A percentile compares a stretch with the other conserved stretches of the same genome.
These are phyloP conservation scores for Habropoda laboriosa DNA, from an alignment of 1,140 invertebrate genomes.

Conservation along the genomic window DNA sequence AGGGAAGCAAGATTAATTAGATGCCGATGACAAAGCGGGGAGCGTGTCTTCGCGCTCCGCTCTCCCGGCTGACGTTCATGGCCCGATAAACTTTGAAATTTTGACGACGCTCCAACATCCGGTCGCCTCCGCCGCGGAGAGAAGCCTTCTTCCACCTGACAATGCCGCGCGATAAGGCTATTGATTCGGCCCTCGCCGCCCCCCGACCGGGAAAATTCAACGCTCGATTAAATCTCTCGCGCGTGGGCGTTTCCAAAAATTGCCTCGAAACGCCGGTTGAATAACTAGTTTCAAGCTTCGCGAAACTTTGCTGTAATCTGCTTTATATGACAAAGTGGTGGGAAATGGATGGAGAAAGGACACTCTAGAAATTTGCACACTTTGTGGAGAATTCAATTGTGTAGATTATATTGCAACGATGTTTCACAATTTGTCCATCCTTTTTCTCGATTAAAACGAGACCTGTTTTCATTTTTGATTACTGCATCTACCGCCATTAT, in stretches of 20 bases:
- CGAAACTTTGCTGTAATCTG: not conserved
- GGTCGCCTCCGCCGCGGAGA: not conserved
- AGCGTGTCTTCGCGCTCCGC: conserved; percentile 34
- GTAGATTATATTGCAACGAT: no score
- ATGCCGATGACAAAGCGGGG: conserved; percentile 50
- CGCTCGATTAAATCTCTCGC: conserved; percentile 3
- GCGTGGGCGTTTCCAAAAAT: not conserved
- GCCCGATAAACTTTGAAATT: conserved; percentile 53
- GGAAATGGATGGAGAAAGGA: no score
- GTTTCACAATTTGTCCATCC: no score
- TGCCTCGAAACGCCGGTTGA: not conserved
- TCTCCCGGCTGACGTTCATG: conserved; percentile 41
- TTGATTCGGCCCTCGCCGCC: conserved; percentile 8
- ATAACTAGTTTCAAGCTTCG: not conserved
- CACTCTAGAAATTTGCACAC: no score
- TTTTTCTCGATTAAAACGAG: no score
- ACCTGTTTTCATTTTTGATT: no score
- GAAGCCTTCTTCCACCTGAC: conserved; percentile 27
- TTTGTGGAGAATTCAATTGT: no score
- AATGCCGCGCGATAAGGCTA: conserved; percentile 38
- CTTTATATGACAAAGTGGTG: no score
- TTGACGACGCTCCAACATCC: conserved; percentile 42
- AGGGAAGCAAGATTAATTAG: conserved; percentile 51
- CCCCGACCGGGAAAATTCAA: not conserved
- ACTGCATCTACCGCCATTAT: no score